These are phyloP conservation scores for Chrysogorgia sp. DNA, from an alignment of 92 coral and sea anemone genomes.

Conservation along the genomic window DNA sequence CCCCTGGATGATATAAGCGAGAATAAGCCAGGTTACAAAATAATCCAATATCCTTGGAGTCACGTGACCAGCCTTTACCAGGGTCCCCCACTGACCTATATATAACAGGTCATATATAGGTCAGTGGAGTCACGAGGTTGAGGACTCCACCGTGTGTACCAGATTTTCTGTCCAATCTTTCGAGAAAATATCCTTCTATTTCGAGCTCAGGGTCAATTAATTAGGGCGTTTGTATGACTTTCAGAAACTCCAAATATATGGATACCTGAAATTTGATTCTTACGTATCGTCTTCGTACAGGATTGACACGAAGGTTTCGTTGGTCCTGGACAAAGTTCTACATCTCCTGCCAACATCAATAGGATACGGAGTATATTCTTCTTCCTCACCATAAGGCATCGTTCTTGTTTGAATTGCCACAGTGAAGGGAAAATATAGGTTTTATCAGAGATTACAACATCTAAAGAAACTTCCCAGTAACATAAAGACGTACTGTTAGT, in stretches of 20 bases:
- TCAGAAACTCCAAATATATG: background rate
- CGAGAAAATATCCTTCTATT: conserved; percentile 24
- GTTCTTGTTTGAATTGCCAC: conserved; percentile 39
- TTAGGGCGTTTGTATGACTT: background rate
- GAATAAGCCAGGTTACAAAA: too few relatives aligned
- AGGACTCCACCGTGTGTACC: conserved; percentile 28
- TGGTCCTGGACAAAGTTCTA: conserved; percentile 28
- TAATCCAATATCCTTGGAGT: too few relatives aligned
- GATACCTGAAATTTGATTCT: conserved; percentile 1
- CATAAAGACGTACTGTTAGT: conserved; percentile 2
- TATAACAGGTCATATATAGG: too few relatives aligned
- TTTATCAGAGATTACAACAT: background rate
- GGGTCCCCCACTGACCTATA: too few relatives aligned
- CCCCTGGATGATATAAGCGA: too few relatives aligned
- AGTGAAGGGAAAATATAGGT: conserved; percentile 15
- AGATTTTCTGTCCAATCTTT: conserved; percentile 25
- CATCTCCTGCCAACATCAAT: conserved; percentile 18
- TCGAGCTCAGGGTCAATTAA: background rate
- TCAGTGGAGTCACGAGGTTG: too few relatives aligned
- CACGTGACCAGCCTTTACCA: too few relatives aligned
- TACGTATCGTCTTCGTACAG: conserved; percentile 19
- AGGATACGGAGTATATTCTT: conserved; percentile 12
- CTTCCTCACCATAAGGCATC: conserved; percentile 13
- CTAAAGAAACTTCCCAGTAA: background rate
- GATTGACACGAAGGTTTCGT: conserved; percentile 2